A percentile compares a stretch with the other conserved stretches of the same genome.
Evolutionary conservation across 2,113 vertebrate genomes (phyloP).

Genomic region (Poecilia latipinna): DNA sequence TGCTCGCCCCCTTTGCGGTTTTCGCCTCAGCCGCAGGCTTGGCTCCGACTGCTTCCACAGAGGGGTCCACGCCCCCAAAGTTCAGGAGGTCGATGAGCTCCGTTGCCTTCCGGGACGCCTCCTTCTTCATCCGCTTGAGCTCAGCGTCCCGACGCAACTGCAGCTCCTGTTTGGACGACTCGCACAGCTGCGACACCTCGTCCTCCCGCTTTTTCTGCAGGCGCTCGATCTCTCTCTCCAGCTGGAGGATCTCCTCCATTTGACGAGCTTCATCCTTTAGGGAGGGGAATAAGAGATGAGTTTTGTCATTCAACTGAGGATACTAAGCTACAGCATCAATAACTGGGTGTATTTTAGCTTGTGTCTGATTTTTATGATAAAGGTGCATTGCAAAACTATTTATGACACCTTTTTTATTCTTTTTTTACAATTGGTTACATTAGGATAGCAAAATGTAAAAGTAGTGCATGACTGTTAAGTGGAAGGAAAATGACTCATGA

Average conservation of each 20-base stretch:
- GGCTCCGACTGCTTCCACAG: slow-evolving; percentile 20
- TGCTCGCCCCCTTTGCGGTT: slow-evolving; percentile 69
- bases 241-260: slow-evolving; percentile 90
- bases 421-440: neutral
- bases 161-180: slow-evolving; percentile 85
- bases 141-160: slow-evolving; percentile 86
- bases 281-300: neutral
- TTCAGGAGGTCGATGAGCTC: slow-evolving; percentile 88
- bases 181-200: slow-evolving; percentile 86
- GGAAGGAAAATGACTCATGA: too few relatives aligned
- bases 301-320: neutral
- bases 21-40: slow-evolving; percentile 47
- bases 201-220: slow-evolving; percentile 88
- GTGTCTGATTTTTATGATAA: neutral
- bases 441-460: neutral
- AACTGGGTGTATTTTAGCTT: neutral
- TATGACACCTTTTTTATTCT: neutral
- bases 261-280: slow-evolving; percentile 82
- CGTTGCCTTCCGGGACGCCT: slow-evolving; percentile 88
- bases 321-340: neutral
- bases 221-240: slow-evolving; percentile 91
- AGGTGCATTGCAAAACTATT: neutral
- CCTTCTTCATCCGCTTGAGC: slow-evolving; percentile 87
- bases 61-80: slow-evolving; percentile 83
- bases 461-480: too few relatives aligned